phyloP scores from a whole-genome alignment of 1,140 invertebrate genomes.

The Brachystomella parvula region DNA sequence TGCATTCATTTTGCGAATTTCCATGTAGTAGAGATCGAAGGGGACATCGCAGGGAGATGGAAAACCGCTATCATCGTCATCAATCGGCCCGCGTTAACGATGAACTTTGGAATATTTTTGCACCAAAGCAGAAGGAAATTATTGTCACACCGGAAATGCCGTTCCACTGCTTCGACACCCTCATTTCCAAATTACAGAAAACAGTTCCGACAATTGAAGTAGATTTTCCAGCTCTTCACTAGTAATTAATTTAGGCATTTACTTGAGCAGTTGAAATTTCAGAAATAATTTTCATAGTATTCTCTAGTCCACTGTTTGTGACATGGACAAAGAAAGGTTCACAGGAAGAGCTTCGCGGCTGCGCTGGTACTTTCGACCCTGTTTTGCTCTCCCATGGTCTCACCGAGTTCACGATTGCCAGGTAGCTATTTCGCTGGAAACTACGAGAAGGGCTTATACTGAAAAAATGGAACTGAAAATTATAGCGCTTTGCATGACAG shows the following conservation, averaged over 20 bases:
- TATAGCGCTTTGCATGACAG: background rate
- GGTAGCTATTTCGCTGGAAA: background rate
- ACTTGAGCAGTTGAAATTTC: background rate
- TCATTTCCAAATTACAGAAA: background rate
- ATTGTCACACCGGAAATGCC: background rate
- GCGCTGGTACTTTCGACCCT: background rate
- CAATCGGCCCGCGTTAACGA: background rate
- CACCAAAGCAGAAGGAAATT: background rate
- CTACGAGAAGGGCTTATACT: background rate
- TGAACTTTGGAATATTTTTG: background rate
- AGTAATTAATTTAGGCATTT: background rate
- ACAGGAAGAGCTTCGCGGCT: background rate
- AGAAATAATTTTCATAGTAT: background rate
- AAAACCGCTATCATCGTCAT: background rate
- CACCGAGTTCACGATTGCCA: background rate
- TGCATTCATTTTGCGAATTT: background rate
- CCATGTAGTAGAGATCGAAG: background rate
- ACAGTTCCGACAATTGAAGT: background rate
- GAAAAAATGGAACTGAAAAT: background rate
- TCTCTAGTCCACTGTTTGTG: background rate
- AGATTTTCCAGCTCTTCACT: background rate
- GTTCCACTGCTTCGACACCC: background rate
- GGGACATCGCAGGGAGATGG: background rate
- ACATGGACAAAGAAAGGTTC: background rate
- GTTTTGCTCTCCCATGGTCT: background rate